A percentile compares a stretch with the other conserved stretches of the same genome.
phyloP scores from a whole-genome alignment of 2,113 vertebrate species.

The Cryptomyrus ogoouensis region DNA sequence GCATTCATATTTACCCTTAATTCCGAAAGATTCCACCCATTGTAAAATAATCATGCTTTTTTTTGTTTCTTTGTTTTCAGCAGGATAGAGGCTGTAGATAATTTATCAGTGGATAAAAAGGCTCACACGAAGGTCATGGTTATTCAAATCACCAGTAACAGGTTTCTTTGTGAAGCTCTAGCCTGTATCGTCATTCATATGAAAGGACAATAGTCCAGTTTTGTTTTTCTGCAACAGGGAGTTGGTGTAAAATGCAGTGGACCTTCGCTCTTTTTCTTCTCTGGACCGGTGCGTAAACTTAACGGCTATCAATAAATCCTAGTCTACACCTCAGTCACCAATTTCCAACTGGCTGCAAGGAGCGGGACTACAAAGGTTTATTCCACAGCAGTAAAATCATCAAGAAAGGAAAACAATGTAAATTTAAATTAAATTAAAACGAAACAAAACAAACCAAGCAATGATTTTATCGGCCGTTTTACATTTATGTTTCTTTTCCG shows the following conservation, averaged over 20 bases:
- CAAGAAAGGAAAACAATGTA: background rate
- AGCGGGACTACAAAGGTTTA: background rate
- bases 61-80: background rate
- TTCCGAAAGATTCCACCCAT: background rate
- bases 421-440: background rate
- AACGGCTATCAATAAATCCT: background rate
- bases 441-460: background rate
- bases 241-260: background rate
- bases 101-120: background rate
- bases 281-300: background rate
- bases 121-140: background rate
- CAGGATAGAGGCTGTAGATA: background rate
- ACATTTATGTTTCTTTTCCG: background rate
- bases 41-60: background rate
- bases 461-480: background rate
- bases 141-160: background rate
- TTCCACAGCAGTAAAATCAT: background rate
- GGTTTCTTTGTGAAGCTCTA: background rate
- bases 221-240: background rate
- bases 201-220: background rate
- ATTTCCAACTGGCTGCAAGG: background rate
- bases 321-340: background rate
- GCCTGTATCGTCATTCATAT: background rate
- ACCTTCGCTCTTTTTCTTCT: background rate
- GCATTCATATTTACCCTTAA: background rate